Evolutionary conservation across 1,140 invertebrate species (phyloP).

Genomic region (Pseudomyrmex flavicornis): DNA sequence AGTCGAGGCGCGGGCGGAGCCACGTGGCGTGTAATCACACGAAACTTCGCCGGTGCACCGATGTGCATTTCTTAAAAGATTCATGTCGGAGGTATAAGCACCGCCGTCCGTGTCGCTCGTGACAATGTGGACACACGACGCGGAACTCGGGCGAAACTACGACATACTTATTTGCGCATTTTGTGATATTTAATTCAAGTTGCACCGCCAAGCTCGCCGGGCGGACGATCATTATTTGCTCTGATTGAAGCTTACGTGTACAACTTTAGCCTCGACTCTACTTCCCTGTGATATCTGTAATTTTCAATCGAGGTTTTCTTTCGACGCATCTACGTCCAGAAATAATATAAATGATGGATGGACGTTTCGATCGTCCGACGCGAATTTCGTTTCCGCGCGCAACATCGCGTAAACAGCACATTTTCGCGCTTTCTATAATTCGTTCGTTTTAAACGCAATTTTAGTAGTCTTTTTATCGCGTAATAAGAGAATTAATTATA

Average conservation of each 20-base stretch:
- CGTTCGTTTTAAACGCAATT: not conserved
- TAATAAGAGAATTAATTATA: not conserved
- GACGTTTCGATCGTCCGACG: not conserved
- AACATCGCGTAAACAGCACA: not conserved
- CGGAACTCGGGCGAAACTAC: constrained; percentile 54
- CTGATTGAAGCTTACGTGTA: constrained; percentile 49
- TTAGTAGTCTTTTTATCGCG: not conserved
- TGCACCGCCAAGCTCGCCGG: constrained; percentile 4
- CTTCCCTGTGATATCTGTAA: constrained; percentile 33
- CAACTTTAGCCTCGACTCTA: constrained; percentile 52
- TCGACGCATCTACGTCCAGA: constrained; percentile 18
- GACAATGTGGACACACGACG: constrained; percentile 26
- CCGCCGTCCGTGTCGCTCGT: not conserved
- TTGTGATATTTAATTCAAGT: constrained; percentile 56
- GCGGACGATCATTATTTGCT: constrained; percentile 44
- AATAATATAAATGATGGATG: constrained; percentile 12
- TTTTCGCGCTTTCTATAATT: not conserved
- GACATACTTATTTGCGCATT: constrained; percentile 56
- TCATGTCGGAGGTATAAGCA: constrained; percentile 44
- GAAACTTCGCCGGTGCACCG: constrained; percentile 23
- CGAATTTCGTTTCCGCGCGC: not conserved
- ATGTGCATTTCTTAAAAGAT: constrained; percentile 47
- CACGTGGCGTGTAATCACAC: constrained; percentile 69
- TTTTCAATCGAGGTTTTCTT: constrained; percentile 50
- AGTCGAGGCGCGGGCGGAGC: constrained; percentile 20